Base-by-base conservation (phyloP, 1,140 invertebrate species). In the Chrysopa pallens region DNA sequence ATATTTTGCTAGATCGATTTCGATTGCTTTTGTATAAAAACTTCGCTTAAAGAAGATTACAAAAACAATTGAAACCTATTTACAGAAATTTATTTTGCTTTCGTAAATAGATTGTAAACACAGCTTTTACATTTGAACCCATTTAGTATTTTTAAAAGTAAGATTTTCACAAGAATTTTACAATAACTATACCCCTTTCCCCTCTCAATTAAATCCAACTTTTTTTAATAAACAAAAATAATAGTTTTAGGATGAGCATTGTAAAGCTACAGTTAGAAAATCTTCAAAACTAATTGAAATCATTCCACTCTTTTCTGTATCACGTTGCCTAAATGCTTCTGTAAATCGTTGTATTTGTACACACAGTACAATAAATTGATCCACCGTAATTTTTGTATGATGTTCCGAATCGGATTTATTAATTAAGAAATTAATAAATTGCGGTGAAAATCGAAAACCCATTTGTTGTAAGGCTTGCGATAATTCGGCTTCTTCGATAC, bases 291-390 rank as follows among this genome's bases (percentile, higher is more conserved):
- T 70, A 54, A 91, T 78, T 4, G 72, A 78, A 39, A 90, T 85
- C 9, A 69, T 63, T 35, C 86, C 87, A 50, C 74, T 76, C 62
- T 76, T 72, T 46, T 83, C 71, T 0, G 69, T 70, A 54, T 92
- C 87, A 13, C 77, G 70, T 37, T 63, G 60, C 52, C 77, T 65
- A 55, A 92, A 92, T 6, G 82, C 81, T 54, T 90, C 86, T 49
- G 73, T 91, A 50, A 90, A 81, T 29, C 76, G 76, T 58, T 89
- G 85, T 39, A 92, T 74, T 66, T 89, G 80, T 9, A 91, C 78
- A 61, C 85, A 90, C 2, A 82, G 57, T 17, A 90, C 80, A 52
- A 92, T 90, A 54, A 92, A 92, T 46, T 83, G 78, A 62, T 91
- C 88, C 27, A 91, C 75, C 1, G 82, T 80, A 29, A 91, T 73